Evolutionary conservation across 2,113 vertebrate genomes (phyloP).

Genomic region (Gavialis gangeticus): DNA sequence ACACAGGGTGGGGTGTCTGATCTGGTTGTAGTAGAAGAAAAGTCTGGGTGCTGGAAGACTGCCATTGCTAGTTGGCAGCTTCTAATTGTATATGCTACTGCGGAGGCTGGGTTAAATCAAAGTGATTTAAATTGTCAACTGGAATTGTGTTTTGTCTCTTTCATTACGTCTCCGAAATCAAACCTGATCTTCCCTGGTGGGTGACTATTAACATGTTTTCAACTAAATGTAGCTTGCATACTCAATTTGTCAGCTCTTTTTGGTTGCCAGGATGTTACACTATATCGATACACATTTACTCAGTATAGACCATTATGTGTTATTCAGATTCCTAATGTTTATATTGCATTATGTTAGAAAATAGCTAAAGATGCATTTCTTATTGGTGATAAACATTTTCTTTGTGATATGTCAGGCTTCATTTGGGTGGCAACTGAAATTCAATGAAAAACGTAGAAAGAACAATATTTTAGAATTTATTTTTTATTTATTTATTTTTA

Average conservation of each 20-base stretch:
- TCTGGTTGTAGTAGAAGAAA: not conserved
- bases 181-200: too few relatives aligned
- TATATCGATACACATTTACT: accelerated
- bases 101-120: too few relatives aligned
- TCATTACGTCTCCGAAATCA: too few relatives aligned
- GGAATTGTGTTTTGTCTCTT: too few relatives aligned
- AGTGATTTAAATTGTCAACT: too few relatives aligned
- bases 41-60: not conserved
- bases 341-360: not conserved
- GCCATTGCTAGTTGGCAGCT: not conserved
- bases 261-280: not conserved
- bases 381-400: not conserved
- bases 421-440: not conserved
- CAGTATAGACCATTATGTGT: not conserved
- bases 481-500: not conserved
- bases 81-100: too few relatives aligned
- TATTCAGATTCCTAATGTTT: not conserved
- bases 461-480: not conserved
- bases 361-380: not conserved
- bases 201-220: too few relatives aligned
- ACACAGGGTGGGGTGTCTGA: too few relatives aligned
- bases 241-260: not conserved
- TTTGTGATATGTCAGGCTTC: not conserved
- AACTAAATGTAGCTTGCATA: not conserved
- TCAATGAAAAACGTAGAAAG: not conserved